A percentile compares a stretch with the other conserved stretches of the same genome.
These are phyloP conservation scores for Hylyphantes graminicola DNA, from an alignment of 1,140 invertebrate genomes.

Conservation along the genomic window DNA sequence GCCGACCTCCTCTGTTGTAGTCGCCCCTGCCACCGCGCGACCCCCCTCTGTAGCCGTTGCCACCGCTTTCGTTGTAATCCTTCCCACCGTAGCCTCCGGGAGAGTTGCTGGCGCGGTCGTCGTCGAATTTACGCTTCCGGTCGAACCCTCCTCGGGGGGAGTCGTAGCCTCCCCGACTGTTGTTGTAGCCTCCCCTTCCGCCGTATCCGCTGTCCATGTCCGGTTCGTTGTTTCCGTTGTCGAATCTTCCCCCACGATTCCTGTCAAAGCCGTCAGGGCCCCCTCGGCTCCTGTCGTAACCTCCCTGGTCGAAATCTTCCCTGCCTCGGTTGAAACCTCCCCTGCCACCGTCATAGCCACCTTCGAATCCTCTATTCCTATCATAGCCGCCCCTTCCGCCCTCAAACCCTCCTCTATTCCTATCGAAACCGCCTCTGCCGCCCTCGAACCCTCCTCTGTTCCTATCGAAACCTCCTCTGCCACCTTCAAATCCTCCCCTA, in stretches of 20 bases:
- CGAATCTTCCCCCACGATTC: neutral
- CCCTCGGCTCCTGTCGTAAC: neutral
- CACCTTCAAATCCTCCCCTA: slow-evolving; percentile 19
- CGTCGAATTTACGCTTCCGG: slow-evolving; percentile 3
- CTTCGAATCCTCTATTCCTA: neutral
- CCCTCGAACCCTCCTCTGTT: neutral
- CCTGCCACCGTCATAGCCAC: neutral
- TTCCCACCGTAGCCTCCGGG: slow-evolving; percentile 38
- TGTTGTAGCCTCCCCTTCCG: slow-evolving; percentile 27
- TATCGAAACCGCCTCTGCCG: slow-evolving; percentile 7
- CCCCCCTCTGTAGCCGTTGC: slow-evolving; percentile 22
- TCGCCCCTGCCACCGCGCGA: slow-evolving; percentile 8
- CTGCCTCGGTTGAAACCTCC: neutral
- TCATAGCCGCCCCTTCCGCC: neutral
- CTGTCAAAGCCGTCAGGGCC: slow-evolving; percentile 12
- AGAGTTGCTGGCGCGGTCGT: slow-evolving; percentile 5
- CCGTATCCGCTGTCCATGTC: slow-evolving; percentile 39
- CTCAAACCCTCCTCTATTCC: slow-evolving; percentile 1
- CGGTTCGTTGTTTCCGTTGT: slow-evolving; percentile 8
- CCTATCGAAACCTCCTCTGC: neutral
- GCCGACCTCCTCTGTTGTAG: neutral
- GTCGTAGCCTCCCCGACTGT: slow-evolving; percentile 52
- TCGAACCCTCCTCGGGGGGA: slow-evolving; percentile 59
- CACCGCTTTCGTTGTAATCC: slow-evolving; percentile 51
- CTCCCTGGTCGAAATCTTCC: neutral